Base-by-base conservation (phyloP, 2,113 vertebrate genomes). In the Xiphorhynchus elegans region DNA sequence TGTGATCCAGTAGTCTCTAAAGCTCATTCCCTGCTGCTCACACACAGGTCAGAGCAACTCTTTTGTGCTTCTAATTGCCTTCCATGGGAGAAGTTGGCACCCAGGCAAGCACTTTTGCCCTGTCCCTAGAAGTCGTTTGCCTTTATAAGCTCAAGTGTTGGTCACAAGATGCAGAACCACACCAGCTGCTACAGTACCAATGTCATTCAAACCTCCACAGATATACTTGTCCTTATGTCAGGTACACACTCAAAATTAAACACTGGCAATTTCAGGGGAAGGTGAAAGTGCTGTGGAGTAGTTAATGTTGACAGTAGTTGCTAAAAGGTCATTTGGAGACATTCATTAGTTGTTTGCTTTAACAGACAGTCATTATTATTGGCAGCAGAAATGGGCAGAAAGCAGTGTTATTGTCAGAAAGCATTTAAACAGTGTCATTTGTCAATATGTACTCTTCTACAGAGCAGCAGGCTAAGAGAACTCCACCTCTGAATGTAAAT, bases 361-460 rank as follows among this genome's bases (percentile, higher is more conserved):
- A 94, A 85, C 87, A 94, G 82, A 42, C 73, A 81, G 53, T 90
- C 94, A 87, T 89, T 94, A 96, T 44, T 97, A 95, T 77, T 84
- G 92, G 91, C 95, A 95, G 79, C 18, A 81, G 59, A 50, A 96
- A 92, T 83, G 63, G 77, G 89, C 89, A 92, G 82, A 86, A 86
- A 73, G 39, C 26, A 17, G 62, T 39, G 60, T 77, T 91, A 89
- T 72, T 94, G 93, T 94, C 91, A 95, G 92, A 91, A 93, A 73
- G 60, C 82, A 90, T 87, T 95, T 92, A 29, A 80, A 79, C 83
- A 47, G 59, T 76, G 87, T 69, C 76, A 75, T 89, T 94, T 93
- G 91, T 93, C 96, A 95, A 87, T 93, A 85, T 5, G 31, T 16
- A 60, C 66, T 84, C 67, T 89, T 31, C 23, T 46, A 17, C 55